Conservation (phyloP, 2,888 invertebrate species). For the Drosophila macrospina region DNA sequence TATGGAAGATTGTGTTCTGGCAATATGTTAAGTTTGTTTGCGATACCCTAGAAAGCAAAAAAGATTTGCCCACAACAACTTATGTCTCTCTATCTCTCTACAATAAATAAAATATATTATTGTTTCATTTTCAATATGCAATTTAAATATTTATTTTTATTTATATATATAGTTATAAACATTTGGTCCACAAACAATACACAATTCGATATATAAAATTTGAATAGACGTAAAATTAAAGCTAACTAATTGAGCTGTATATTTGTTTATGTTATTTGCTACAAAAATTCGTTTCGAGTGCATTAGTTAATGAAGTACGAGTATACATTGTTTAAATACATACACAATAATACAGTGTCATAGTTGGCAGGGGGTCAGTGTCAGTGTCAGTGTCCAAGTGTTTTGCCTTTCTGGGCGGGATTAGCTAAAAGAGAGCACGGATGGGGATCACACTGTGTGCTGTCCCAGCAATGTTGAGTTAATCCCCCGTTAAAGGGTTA, state of each 20-base stretch:
- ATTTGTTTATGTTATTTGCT: conserved; percentile 3
- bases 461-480: not conserved
- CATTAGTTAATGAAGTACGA: conserved; percentile 32
- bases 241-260: conserved; percentile 34
- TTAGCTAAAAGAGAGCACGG: conserved; percentile 9
- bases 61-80: too few relatives aligned
- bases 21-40: too few relatives aligned
- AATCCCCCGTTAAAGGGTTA: conserved; percentile 7
- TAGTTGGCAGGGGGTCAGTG: conserved; percentile 11
- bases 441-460: conserved; percentile 10
- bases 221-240: conserved; percentile 13
- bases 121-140: not conserved
- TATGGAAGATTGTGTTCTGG: too few relatives aligned
- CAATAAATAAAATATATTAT: too few relatives aligned
- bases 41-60: too few relatives aligned
- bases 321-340: conserved; percentile 19
- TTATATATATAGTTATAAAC: conserved; percentile 7
- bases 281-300: conserved; percentile 43
- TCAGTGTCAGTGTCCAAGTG: not conserved
- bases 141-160: conserved; percentile 41
- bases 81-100: too few relatives aligned
- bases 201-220: conserved; percentile 24
- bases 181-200: conserved; percentile 32
- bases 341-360: conserved; percentile 24
- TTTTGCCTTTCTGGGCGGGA: not conserved